Evolutionary conservation across 2,797 vertebrate species (phyloP), one percentile per base, ranked within the genome.

Genomic region (Girardinus metallicus): DNA sequence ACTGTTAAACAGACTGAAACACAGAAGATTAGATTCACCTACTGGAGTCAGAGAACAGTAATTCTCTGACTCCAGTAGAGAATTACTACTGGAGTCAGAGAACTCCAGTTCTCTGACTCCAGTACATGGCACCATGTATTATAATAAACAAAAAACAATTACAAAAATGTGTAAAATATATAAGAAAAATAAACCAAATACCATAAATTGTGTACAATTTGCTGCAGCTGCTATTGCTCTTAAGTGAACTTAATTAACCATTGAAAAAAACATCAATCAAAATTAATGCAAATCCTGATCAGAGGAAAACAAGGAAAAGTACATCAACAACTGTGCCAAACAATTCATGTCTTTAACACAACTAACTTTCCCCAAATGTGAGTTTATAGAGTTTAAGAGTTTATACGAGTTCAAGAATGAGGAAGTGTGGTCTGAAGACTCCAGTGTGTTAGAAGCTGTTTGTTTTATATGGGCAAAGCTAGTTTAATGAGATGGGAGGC

Each of bases 91-190:
- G 41, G 41, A 71, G 41, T n/a, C 46, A 12, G 41, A 71, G 68
- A 43, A 44, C 39, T n/a, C n/a, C n/a, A n/a, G n/a, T n/a, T n/a
- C n/a, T n/a, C n/a, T n/a, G n/a, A n/a, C n/a, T n/a, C n/a, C n/a
- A 70, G 41, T 26, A 71, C 10, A 71, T 44, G 68, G 26, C n/a
- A 46, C 68, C 68, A 71, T 71, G 12, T 71, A 15, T 71, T 44
- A 29, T 2, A 46, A 43, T 44, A 34, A 62, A 26, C 5, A n/a
- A 71, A 23, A 66, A 39, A 5, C 0, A 68, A 23, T 5, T 41
- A 9, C 1, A 55, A 18, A 44, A 71, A 71, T n/a, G 26, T 71
- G 10, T 44, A 44, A 71, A 71, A 53, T 26, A 51, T 8, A 26
- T 34, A 43, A 71, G 23, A 71, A 44, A 71, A 71, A 71, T 15